Conservation (phyloP, 2,113 vertebrate genomes). For the human (Homo sapiens) region GRCh38 chr4:141859001-141859500, state of each 20-base stretch:
- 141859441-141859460: background rate
- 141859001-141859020: background rate
- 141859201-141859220: background rate
- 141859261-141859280: background rate
- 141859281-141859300: background rate
- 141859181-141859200: background rate
- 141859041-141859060: background rate
- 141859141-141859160: background rate
- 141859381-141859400: background rate
- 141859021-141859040: background rate
- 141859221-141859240: background rate
- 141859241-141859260: background rate
- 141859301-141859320: background rate
- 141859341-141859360: background rate
- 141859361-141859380: background rate
- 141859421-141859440: background rate
- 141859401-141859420: background rate
- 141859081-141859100: background rate
- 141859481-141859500: too few species aligned
- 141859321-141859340: background rate
- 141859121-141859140: background rate
- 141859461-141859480: too few species aligned
- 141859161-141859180: background rate
- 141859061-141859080: background rate
- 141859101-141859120: too few species aligned